Evolutionary conservation across 2,797 vertebrate genomes (phyloP).

Genomic region (Lithobates sylvaticus): DNA sequence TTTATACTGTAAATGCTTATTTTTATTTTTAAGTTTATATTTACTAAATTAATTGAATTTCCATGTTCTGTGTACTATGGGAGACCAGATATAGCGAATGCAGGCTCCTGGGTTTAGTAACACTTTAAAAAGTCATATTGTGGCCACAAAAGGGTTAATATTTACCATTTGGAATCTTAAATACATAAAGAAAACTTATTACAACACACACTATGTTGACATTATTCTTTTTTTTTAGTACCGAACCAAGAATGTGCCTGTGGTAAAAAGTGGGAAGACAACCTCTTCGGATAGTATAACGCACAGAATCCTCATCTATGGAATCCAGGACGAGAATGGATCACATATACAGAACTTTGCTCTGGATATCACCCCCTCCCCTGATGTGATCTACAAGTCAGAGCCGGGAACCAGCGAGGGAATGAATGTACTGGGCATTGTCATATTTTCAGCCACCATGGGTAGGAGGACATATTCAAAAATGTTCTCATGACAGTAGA

Average conservation of each 20-base stretch:
- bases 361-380: conserved; percentile 92
- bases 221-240: conserved; percentile 80
- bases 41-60: too few relatives aligned
- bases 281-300: conserved; percentile 81
- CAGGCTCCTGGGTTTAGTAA: too few relatives aligned
- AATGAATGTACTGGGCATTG: conserved; percentile 97
- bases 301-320: conserved; percentile 86
- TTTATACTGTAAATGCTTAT: too few relatives aligned
- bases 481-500: too few relatives aligned
- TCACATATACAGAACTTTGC: conserved; percentile 92
- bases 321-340: conserved; percentile 92
- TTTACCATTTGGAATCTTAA: too few relatives aligned
- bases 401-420: conserved; percentile 93
- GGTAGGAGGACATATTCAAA: conserved; percentile 72
- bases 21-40: too few relatives aligned
- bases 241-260: conserved; percentile 88
- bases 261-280: conserved; percentile 82
- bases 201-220: not conserved
- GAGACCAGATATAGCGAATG: too few relatives aligned
- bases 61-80: too few relatives aligned
- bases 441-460: conserved; percentile 98
- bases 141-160: too few relatives aligned
- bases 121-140: too few relatives aligned
- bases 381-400: conserved; percentile 91
- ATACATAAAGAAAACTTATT: too few relatives aligned